Evolutionary conservation across 2,797 vertebrate species (phyloP), one percentile per base, ranked within the genome.

Genomic region (Sebastes melanostomus): DNA sequence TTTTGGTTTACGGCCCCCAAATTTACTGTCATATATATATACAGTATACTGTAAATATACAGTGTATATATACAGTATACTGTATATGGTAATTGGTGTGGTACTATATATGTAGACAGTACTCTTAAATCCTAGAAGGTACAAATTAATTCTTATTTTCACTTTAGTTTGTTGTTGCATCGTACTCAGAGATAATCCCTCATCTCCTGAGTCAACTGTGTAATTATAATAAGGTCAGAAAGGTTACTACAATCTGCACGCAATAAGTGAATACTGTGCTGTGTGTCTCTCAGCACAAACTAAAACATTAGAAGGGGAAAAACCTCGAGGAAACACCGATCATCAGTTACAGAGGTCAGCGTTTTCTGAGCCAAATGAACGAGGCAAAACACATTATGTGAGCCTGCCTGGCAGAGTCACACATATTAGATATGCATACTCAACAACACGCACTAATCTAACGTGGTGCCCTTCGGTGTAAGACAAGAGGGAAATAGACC

Each of bases 321-420:
- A 86, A 71, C 25, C 20, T 66, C 0, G 3, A 81, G 90, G 89
- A 92, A 88, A 78, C 52, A 16, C 10, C 10, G 16, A 25, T 91
- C 88, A 88, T 87, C 81, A 77, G 78, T 72, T 79, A 20, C 25
- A 67, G 68, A 77, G 80, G 85, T 86, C 88, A 85, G 75, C 67
- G 3, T 56, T 85, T 84, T 85, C 68, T 24, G 83, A 78, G 85
- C 88, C 86, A 87, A 85, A 78, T 3, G 75, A 81, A 71, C 72
- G 60, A 79, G 74, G 75, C 18, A 42, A 80, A 81, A 77, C 67
- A 67, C 78, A 63, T 74, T 68, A 66, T 84, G 54, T 65, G 65
- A 73, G 72, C 25, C 36, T 16, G 62, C 16, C 71, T 75, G 56
- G 74, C 65, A 71, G 38, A 62, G 55, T 38, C 65, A 14, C 75